Conservation (phyloP, 2,113 vertebrate species). For the Macrotus californicus region DNA sequence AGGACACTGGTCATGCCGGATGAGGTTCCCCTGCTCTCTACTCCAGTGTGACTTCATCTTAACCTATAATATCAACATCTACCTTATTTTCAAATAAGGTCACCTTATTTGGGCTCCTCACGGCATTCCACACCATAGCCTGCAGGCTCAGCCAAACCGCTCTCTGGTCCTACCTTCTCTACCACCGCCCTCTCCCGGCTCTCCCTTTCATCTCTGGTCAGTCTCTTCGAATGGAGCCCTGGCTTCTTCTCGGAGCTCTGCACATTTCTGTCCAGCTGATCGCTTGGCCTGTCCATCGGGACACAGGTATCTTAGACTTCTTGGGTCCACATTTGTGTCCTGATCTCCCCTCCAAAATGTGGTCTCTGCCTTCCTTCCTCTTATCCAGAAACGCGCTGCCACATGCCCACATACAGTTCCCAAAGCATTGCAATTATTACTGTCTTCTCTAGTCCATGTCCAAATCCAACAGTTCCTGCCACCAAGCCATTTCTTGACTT, state of each 20-base stretch:
- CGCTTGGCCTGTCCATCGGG: background rate
- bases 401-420: fast-evolving
- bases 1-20: background rate
- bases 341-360: background rate
- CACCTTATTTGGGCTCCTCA: background rate
- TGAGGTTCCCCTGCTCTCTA: background rate
- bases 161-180: background rate
- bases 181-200: background rate
- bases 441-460: background rate
- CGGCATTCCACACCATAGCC: fast-evolving
- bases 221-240: background rate
- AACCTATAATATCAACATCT: background rate
- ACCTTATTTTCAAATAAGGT: background rate
- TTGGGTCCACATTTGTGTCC: background rate
- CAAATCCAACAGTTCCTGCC: background rate
- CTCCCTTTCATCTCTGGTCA: background rate
- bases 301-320: background rate
- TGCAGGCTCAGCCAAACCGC: fast-evolving
- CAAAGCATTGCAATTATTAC: background rate
- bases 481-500: background rate
- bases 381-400: fast-evolving
- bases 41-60: background rate
- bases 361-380: background rate
- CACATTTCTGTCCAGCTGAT: background rate
- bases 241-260: background rate